These are phyloP conservation scores for Drosophila multiciliata DNA, from an alignment of 2,888 invertebrate species.

Conservation along the genomic window DNA sequence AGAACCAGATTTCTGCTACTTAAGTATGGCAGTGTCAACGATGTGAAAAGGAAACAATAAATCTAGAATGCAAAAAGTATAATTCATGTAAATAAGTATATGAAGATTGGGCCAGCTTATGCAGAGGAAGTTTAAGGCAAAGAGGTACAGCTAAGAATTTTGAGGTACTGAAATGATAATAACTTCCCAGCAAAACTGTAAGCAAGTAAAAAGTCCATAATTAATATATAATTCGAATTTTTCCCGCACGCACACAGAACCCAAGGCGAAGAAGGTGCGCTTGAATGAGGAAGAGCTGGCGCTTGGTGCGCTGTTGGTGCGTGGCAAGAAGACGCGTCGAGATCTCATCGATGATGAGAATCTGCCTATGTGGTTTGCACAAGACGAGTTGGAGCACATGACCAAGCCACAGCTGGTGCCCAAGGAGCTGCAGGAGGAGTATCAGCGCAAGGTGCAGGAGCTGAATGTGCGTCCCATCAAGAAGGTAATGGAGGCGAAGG, in stretches of 20 bases:
- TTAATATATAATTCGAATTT: background rate
- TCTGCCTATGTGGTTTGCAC: constrained; percentile 97
- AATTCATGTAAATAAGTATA: background rate
- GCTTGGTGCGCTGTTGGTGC: constrained; percentile 94
- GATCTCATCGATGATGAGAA: constrained; percentile 96
- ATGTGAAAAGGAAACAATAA: background rate
- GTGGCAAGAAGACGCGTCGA: constrained; percentile 95
- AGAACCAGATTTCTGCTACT: background rate
- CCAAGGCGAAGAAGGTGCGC: constrained; percentile 87
- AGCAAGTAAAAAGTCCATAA: background rate
- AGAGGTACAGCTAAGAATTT: background rate
- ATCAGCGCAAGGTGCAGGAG: constrained; percentile 92
- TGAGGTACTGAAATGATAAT: background rate
- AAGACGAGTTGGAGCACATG: constrained; percentile 97
- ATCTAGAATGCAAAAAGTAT: background rate
- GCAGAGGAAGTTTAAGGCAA: background rate
- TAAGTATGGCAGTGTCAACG: too few relatives aligned
- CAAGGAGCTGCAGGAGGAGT: constrained; percentile 93
- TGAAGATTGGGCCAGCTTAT: background rate
- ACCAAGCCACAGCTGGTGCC: constrained; percentile 93
- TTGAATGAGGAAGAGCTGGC: constrained; percentile 95
- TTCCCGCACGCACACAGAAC: constrained; percentile 36
- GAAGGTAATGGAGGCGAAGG: constrained; percentile 99
- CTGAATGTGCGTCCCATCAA: constrained; percentile 98
- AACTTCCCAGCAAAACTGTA: background rate